Evolutionary conservation across 23 tunicate genomes (phyloP), one percentile per base, ranked within the genome.

Genomic region (Ciona savignyi): DNA sequence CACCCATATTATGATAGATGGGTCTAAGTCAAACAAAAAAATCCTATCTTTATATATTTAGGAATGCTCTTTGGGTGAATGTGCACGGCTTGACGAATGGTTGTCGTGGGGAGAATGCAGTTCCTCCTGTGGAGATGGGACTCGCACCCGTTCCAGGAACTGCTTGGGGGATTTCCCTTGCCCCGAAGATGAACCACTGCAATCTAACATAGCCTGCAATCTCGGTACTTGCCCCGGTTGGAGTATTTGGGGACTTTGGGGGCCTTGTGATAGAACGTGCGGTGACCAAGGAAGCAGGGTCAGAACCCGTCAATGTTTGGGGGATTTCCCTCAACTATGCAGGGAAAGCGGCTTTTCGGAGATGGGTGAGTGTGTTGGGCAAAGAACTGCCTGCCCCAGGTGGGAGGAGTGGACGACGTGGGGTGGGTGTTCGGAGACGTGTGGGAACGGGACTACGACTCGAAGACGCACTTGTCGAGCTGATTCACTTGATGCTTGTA

Each of bases 81-180:
- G 87, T 33, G 80, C 78, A 23, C 25, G 42, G 33, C 56, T 67
- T 33, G 87, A 60, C 4, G 76, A 75, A 29, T 82, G 87, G 87
- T 34, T 27, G 2, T 1, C 70, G 0, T 82, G 87, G 87, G 51
- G 80, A 1, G 68, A 61, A 60, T 82, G 87, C 70, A 75, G 80
- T 72, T 62, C 62, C 70, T 25, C 87, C 2, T 82, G 87, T 68
- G 80, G 81, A 0, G 60, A 15, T 1, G 87, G 87, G 19, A 34
- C 24, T 31, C 78, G 51, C 56, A 65, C 51, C 1, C 34, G 85
- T 19, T 19, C 60, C 34, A 62, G 85, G 15, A 25, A 33, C 15
- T 81, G 85, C 32, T 32, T 73, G 23, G 85, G 85, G 31, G 78
- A 81, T 73, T 87, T 87, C 63, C 66, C 69, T 19, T 87, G 95